Evolutionary conservation across 2,797 vertebrate species (phyloP), one percentile per base, ranked within the genome.

Genomic region (Gila robusta): DNA sequence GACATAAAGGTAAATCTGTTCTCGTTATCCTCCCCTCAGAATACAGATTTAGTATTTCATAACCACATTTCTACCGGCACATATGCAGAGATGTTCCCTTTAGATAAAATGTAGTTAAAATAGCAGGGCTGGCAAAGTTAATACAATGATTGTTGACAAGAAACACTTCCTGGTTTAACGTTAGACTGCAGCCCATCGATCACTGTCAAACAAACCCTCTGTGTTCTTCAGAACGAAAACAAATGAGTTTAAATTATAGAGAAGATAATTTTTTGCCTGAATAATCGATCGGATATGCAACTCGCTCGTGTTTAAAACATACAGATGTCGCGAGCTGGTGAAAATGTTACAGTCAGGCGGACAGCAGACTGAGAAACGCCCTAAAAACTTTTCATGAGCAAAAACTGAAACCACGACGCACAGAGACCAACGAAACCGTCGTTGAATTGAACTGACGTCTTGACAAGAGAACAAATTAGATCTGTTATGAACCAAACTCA

Each of bases 401-500:
- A 79, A 37, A 59, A 26, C 37, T 62, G 62, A 78, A 54, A 59
- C 66, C 19, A 71, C 67, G 56, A 37, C 9, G 19, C 49, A 41
- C 35, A 71, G 67, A 54, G 5, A 49, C 14, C 64, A 19, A 32
- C 19, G 26, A 44, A 71, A 47, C 6, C 35, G 16, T 28, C 23
- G 1, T 5, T 17, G 3, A 32, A 70, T 17, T 70, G 21, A 54
- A 6, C 10, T 84, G 4, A 49, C 47, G 47, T 49, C 47, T 49
- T 5, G 47, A 17, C 54, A 67, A 67, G 28, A 16, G 47, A 28
- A 62, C 23, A 41, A 23, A 11, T 21, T n/a, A 44, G 26, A 19
- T 5, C 41, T 35, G 21, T 67, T 59, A 23, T 28, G 14, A 35
- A 52, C 3, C 28, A 74, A 86, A 91, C 90, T 91, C 88, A 91